A percentile compares a stretch with the other conserved stretches of the same genome.
These are phyloP conservation scores for Saguinus imperator DNA, from an alignment of 2,113 vertebrate species.

Conservation along the genomic window DNA sequence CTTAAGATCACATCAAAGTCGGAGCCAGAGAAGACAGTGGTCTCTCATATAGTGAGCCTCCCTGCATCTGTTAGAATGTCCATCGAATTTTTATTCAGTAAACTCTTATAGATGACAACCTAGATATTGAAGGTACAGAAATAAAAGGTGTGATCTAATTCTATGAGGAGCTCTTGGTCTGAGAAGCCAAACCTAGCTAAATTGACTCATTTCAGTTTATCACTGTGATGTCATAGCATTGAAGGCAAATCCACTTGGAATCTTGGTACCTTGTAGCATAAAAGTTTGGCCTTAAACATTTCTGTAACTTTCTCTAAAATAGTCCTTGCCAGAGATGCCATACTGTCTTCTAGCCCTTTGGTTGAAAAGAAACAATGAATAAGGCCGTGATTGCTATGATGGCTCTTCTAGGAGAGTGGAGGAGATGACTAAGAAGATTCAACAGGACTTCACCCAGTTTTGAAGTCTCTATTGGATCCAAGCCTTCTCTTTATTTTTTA, in stretches of 20 bases:
- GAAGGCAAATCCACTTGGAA: not conserved
- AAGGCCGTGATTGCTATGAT: not conserved
- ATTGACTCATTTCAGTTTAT: not conserved
- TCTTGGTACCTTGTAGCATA: not conserved
- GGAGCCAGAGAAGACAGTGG: not conserved
- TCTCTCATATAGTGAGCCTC: too few species aligned
- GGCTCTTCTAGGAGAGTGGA: accelerated
- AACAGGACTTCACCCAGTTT: not conserved
- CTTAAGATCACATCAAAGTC: not conserved
- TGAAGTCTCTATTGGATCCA: not conserved
- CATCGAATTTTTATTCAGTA: not conserved
- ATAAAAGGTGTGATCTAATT: not conserved
- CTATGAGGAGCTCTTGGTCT: not conserved
- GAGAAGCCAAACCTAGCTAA: not conserved
- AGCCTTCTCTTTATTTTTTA: not conserved
- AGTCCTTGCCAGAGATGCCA: not conserved
- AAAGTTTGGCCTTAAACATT: not conserved
- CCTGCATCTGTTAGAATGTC: too few species aligned
- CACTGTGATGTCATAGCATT: not conserved
- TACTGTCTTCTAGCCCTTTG: not conserved
- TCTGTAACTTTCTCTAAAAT: not conserved
- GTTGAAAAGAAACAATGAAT: not conserved
- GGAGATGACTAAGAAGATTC: not conserved
- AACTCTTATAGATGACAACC: not conserved
- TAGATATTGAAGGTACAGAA: not conserved